A percentile compares a stretch with the other conserved stretches of the same genome.
Conservation (phyloP, 1,140 invertebrate genomes). For the Eumeta japonica region DNA sequence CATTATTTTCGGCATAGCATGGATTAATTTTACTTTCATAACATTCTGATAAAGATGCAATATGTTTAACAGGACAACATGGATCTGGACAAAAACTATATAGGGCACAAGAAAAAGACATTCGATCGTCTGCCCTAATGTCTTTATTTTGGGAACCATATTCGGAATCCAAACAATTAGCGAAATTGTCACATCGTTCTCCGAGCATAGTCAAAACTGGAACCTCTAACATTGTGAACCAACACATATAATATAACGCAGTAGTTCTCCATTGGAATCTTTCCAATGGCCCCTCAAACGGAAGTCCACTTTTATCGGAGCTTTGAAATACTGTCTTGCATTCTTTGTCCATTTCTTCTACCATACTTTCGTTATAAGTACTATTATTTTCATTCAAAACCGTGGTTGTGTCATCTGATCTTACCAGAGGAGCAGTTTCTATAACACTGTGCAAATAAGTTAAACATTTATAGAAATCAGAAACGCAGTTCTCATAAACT, state of each 20-base stretch:
- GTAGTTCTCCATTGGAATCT: conserved; percentile 63
- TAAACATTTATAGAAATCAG: conserved; percentile 57
- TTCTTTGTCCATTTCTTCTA: conserved; percentile 45
- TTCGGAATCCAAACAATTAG: conserved; percentile 54
- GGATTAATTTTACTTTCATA: conserved; percentile 12
- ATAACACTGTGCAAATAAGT: conserved; percentile 56
- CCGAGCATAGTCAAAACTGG: conserved; percentile 53
- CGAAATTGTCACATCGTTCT: conserved; percentile 63
- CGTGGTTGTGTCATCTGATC: conserved; percentile 53
- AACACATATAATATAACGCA: conserved; percentile 68
- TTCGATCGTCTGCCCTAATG: conserved; percentile 56
- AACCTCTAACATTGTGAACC: conserved; percentile 60
- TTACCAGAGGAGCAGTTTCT: conserved; percentile 29
- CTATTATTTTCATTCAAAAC: conserved; percentile 42
- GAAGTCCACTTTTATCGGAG: conserved; percentile 46
- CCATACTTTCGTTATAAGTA: conserved; percentile 27
- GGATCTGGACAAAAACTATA: conserved; percentile 69
- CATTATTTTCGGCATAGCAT: conserved; percentile 14
- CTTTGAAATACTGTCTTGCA: conserved; percentile 45
- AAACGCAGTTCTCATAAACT: conserved; percentile 58
- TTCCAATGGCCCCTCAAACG: conserved; percentile 60
- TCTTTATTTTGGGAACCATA: conserved; percentile 51
- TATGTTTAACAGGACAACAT: conserved; percentile 59
- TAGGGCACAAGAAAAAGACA: conserved; percentile 59
- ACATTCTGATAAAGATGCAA: conserved; percentile 22